phyloP scores from a whole-genome alignment of 2,888 invertebrate genomes.

The Drosophila infuscata region DNA sequence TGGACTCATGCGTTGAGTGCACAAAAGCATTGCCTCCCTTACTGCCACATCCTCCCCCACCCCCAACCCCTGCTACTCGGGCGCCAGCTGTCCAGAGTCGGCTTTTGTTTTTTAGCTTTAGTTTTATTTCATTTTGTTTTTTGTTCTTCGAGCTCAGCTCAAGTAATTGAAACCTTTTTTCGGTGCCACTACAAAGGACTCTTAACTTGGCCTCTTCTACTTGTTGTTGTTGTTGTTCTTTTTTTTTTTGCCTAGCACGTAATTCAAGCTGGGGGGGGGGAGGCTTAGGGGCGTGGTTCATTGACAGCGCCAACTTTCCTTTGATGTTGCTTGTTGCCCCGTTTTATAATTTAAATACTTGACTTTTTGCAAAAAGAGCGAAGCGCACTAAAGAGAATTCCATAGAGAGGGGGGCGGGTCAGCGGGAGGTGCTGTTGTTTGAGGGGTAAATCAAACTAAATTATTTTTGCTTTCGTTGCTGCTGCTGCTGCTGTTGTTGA shows the following conservation, averaged over 20 bases:
- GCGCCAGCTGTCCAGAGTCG: conserved; percentile 30
- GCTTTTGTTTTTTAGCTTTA: conserved; percentile 43
- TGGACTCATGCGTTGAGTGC: conserved; percentile 33
- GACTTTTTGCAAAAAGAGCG: conserved; percentile 36
- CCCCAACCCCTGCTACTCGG: background rate
- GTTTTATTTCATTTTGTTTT: conserved; percentile 17
- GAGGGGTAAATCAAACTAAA: conserved; percentile 61
- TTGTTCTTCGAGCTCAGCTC: conserved; percentile 2
- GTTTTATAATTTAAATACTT: conserved; percentile 77
- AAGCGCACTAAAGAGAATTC: conserved; percentile 37
- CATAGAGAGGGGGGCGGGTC: background rate
- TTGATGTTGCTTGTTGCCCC: conserved; percentile 64
- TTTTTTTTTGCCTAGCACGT: conserved; percentile 60
- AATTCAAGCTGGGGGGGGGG: conserved; percentile 55
- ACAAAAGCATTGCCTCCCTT: conserved; percentile 1
- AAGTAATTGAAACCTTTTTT: conserved; percentile 75
- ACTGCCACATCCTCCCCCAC: background rate
- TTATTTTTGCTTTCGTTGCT: conserved; percentile 52
- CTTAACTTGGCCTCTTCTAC: conserved; percentile 32
- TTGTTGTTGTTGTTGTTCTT: conserved; percentile 6
- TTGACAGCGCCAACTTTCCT: conserved; percentile 69
- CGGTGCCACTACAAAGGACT: conserved; percentile 72
- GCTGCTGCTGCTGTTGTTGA: conserved; percentile 17
- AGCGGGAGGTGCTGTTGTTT: background rate
- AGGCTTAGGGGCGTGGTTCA: conserved; percentile 44